Evolutionary conservation across 2,113 vertebrate species (phyloP).

Genomic region (Microtus montanus): DNA sequence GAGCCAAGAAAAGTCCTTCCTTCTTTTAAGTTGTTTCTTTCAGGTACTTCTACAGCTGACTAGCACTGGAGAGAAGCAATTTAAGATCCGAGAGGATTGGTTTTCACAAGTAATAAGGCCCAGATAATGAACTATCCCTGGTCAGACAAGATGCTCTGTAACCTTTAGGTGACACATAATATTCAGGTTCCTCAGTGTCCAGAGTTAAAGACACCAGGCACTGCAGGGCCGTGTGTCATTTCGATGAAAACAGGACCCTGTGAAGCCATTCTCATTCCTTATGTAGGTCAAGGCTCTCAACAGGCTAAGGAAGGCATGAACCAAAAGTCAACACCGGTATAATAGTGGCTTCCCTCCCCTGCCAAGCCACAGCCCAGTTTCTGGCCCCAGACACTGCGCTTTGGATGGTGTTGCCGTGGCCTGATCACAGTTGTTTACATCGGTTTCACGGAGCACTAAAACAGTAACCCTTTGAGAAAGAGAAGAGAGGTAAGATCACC

Average conservation of each 20-base stretch:
- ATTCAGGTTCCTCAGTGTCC: background rate
- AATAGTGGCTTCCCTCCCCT: background rate
- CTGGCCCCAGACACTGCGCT: background rate
- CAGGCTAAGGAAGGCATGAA: background rate
- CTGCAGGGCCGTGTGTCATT: background rate
- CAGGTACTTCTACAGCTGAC: background rate
- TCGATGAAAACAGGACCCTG: background rate
- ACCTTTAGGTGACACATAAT: background rate
- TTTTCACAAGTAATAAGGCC: background rate
- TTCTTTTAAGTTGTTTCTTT: background rate
- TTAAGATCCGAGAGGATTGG: slow-evolving; percentile 6
- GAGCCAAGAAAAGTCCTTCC: background rate
- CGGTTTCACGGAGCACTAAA: slow-evolving; percentile 53
- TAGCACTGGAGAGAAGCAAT: background rate
- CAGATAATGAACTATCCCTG: background rate
- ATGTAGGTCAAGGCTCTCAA: background rate
- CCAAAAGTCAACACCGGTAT: background rate
- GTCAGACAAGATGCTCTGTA: background rate
- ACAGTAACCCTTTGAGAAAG: slow-evolving; percentile 31
- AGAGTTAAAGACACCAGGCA: background rate
- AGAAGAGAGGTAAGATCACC: background rate
- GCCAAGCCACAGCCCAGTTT: background rate
- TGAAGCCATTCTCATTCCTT: background rate
- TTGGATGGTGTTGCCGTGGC: slow-evolving; percentile 47
- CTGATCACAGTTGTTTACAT: slow-evolving; percentile 54